These are phyloP conservation scores for Apodemus sylvaticus DNA, from an alignment of 2,113 vertebrate species.

Conservation along the genomic window DNA sequence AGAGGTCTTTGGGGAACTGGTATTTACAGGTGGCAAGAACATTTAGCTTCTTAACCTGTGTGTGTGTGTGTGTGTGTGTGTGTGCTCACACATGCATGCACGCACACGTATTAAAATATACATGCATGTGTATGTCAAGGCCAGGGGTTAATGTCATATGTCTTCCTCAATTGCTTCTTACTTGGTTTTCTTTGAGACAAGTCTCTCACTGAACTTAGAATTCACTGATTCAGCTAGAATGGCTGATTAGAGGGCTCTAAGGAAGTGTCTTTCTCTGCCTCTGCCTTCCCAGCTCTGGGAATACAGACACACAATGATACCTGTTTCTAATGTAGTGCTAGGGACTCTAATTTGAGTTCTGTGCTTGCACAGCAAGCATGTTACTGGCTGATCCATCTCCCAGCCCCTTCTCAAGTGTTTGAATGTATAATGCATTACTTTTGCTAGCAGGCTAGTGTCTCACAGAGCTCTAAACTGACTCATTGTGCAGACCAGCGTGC, in stretches of 20 bases:
- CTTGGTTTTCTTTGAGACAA: not conserved
- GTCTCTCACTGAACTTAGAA: not conserved
- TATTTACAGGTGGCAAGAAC: not conserved
- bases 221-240: not conserved
- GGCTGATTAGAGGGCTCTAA: not conserved
- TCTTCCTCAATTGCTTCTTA: not conserved
- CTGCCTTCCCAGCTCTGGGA: not conserved
- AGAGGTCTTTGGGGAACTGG: not conserved
- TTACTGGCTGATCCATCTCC: not conserved
- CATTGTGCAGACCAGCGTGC: not conserved
- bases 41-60: not conserved
- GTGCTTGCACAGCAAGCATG: not conserved
- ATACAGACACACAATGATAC: not conserved
- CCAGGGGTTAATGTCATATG: not conserved
- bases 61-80: not conserved
- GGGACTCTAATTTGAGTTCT: not conserved
- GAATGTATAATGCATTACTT: too few species aligned
- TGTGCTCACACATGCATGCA: not conserved
- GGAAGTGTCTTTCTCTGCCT: not conserved
- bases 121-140: not conserved
- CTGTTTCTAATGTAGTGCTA: not conserved
- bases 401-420: not conserved
- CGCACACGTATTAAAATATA: too few species aligned
- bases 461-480: not conserved
- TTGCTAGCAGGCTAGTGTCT: accelerated